Percentiles rank a stretch among this genome's conserved stretches.
Evolutionary conservation across 2,113 vertebrate genomes (phyloP).

Genomic region (Typhlomys cinereus): DNA sequence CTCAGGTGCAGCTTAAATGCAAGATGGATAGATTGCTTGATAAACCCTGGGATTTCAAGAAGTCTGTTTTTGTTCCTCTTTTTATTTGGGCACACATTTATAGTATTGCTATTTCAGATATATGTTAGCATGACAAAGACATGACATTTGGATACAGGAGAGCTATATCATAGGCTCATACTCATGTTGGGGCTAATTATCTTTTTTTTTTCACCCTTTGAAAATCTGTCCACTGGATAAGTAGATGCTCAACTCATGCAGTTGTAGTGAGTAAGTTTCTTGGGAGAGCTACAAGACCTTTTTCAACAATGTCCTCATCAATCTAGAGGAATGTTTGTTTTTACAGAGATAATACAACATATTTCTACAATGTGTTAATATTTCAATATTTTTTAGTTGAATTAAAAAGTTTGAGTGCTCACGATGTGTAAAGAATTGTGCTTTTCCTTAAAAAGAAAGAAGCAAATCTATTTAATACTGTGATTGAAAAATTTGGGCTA

Average conservation of each 20-base stretch:
- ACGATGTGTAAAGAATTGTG: not conserved
- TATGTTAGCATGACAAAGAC: not conserved
- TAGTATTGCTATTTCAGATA: not conserved
- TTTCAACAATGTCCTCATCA: not conserved
- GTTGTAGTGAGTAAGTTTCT: constrained; percentile 48
- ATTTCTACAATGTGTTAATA: constrained; percentile 31
- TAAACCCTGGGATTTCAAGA: not conserved
- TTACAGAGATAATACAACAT: not conserved
- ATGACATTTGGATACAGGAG: constrained; percentile 6
- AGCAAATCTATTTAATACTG: not conserved
- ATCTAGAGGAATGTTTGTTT: not conserved
- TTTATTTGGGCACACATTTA: not conserved
- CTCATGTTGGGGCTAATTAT: constrained; percentile 48
- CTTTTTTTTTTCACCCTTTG: constrained; percentile 28
- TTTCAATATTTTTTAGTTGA: not conserved
- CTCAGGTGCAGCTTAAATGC: not conserved
- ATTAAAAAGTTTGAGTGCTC: not conserved
- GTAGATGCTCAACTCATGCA: constrained; percentile 60
- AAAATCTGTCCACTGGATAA: constrained; percentile 58
- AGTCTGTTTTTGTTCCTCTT: not conserved
- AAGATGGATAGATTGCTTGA: not conserved
- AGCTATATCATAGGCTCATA: not conserved
- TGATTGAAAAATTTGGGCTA: not conserved
- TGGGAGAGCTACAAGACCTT: not conserved
- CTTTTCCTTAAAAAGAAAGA: constrained; percentile 32